Conservation (phyloP, 2,888 invertebrate genomes). For the Drosophila formosana region DNA sequence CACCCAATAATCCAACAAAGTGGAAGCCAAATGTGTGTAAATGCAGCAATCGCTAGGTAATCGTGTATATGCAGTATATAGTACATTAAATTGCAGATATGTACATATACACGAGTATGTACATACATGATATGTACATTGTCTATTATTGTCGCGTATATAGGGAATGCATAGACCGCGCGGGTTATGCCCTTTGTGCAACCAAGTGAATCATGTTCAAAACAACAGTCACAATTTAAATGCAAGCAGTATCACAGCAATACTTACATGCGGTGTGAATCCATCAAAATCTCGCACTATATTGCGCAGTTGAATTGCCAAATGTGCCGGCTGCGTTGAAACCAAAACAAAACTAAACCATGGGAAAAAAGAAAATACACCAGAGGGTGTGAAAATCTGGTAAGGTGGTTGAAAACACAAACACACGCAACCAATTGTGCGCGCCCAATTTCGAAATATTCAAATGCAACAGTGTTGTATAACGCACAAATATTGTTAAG, state of each 20-base stretch:
- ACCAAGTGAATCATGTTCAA: constrained; percentile 1
- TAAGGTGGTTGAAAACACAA: constrained; percentile 61
- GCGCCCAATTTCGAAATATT: constrained; percentile 53
- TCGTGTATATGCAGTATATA: background rate
- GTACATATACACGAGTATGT: background rate
- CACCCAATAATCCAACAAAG: background rate
- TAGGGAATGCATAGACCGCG: background rate
- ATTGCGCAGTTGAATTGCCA: constrained; percentile 12
- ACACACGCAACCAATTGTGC: constrained; percentile 14
- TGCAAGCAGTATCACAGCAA: background rate
- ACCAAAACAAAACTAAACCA: constrained; percentile 48
- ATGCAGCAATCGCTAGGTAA: constrained; percentile 9
- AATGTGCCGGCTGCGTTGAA: constrained; percentile 30
- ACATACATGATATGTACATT: background rate
- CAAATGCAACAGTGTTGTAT: constrained; percentile 31
- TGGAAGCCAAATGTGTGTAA: constrained; percentile 10
- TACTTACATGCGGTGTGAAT: background rate
- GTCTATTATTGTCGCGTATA: constrained; percentile 7
- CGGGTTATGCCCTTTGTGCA: constrained; percentile 12
- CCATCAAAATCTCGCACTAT: constrained; percentile 2
- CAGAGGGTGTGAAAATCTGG: constrained; percentile 57
- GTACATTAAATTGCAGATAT: constrained; percentile 1
- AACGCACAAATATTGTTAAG: background rate
- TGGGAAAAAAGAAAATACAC: constrained; percentile 19
- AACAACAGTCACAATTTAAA: background rate